Base-by-base conservation (phyloP, 2,888 invertebrate genomes). In the Temnothorax rugatulus region DNA sequence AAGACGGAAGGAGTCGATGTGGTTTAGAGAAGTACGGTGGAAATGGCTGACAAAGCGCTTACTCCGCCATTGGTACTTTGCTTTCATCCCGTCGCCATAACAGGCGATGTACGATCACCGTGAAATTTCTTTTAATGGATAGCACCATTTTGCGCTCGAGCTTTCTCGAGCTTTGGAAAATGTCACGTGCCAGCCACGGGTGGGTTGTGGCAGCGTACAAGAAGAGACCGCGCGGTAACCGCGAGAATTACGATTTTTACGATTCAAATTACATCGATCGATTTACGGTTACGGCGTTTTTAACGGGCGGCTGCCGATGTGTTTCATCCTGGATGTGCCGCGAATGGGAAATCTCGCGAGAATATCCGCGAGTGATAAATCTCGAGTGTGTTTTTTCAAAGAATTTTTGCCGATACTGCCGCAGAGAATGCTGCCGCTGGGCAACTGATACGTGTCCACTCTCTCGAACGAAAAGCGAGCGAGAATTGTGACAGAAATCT, bases 41-140 rank as follows among this genome's bases (percentile, higher is more conserved):
- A 79, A 71, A 81, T 38, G 59, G 79, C 79, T 81, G 79, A 81
- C 79, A 81, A 71, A 81, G 79, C 79, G 71, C 71, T 79, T 79
- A 69, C 69, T 69, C 69, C 44, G 59, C 54, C 68, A 29, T 76
- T 52, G 44, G 77, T 79, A 69, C 69, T 61, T 79, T 54, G 38
- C 71, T 71, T 71, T 57, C 71, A 71, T 61, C 21, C 47, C 21
- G 47, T 50, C 71, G 71, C 79, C 47, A 59, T 71, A 81, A 71
- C 79, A 79, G 59, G 38, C 47, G 25, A 59, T 71, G 59, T 47
- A 68, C 68, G 57, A 77, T 69, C 69, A 52, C 69, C 34, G 79
- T 59, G n/a, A 34, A 81, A 59, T 81, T 81, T 71, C 71, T 71
- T 71, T 59, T 71, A 71, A 81, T 38, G 25, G 59, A 71, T 68